Base-by-base conservation (phyloP, 1,140 invertebrate genomes). In the Rhynchophorus ferrugineus region DNA sequence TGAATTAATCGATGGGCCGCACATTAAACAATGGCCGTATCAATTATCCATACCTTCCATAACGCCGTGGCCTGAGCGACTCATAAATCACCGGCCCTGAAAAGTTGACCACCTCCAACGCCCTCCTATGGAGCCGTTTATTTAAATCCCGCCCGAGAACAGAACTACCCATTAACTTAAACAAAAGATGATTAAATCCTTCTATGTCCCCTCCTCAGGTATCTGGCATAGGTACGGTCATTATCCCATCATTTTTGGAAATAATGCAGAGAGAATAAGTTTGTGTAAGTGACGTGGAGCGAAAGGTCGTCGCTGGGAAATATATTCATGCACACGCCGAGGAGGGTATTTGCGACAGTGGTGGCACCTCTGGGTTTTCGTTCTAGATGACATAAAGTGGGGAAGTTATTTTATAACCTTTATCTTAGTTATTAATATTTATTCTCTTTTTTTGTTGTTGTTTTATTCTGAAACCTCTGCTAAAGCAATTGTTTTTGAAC, bases 231-330 rank as follows among this genome's bases (percentile, higher is more conserved):
- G 48, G 48, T 48, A 36, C 18, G 17, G 24, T 36, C 49, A 50
- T 50, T 50, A 50, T 42, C 38, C 48, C 38, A 37, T 51, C 44
- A 51, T 51, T 51, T 51, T 51, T 51, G 41, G 49, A 51, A 51
- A 51, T 51, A 51, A 51, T 51, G 49, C 43, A 44, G 18, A 21
- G 42, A n/a, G 39, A 51, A 51, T 51, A 51, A 51, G 49, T 44
- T 29, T n/a, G 41, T 51, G 49, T 44, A 44, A 51, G 29, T 51
- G 49, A 51, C 49, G 49, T 51, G 33, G 33, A 44, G 35, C 11
- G 43, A 21, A 21, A 21, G 41, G 24, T 38, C 42, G 29, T 29
- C 45, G 38, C 9, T 2, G 36, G 34, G 18, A 51, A 21, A 51
- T 44, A 44, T 51, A 42, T 48, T 48, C 47, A 49, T 49, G 24